These are phyloP conservation scores for Cyclophora albipunctata DNA, from an alignment of 2,888 invertebrate species.

Conservation along the genomic window DNA sequence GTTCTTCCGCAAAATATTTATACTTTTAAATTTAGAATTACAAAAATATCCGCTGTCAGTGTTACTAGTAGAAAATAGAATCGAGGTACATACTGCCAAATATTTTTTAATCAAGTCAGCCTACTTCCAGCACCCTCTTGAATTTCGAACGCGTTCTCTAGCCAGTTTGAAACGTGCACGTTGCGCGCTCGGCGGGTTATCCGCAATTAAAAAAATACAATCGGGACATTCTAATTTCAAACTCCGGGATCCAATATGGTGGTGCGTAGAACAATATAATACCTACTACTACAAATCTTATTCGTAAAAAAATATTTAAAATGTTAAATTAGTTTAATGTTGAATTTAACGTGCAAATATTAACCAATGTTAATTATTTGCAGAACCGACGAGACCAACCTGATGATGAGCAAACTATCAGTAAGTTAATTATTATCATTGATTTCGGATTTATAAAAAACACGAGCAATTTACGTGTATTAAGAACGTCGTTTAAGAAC, in stretches of 20 bases:
- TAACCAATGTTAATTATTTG: conserved; percentile 20
- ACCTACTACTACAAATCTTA: too few relatives aligned
- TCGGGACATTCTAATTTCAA: conserved; percentile 22
- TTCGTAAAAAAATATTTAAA: not conserved
- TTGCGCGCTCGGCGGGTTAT: conserved; percentile 40
- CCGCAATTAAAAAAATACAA: conserved; percentile 12
- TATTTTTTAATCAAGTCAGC: conserved; percentile 11
- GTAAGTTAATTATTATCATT: conserved; percentile 42
- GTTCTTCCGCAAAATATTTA: too few relatives aligned
- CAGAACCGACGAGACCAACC: conserved; percentile 50
- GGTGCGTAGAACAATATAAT: conserved; percentile 11
- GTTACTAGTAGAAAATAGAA: conserved; percentile 11
- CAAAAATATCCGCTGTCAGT: conserved; percentile 7
- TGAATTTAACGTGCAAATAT: conserved; percentile 2
- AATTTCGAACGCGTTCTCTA: conserved; percentile 41
- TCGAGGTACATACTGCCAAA: conserved; percentile 2
- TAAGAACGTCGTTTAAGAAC: too few relatives aligned
- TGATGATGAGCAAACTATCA: conserved; percentile 69
- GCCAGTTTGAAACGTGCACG: conserved; percentile 46
- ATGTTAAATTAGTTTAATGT: conserved; percentile 1
- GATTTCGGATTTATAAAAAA: not conserved
- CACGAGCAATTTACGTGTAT: too few relatives aligned
- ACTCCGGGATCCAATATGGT: conserved; percentile 20
- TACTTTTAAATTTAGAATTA: too few relatives aligned
- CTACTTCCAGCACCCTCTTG: conserved; percentile 31